Conservation (phyloP, 2,113 vertebrate genomes). For the Mobula hypostoma region DNA sequence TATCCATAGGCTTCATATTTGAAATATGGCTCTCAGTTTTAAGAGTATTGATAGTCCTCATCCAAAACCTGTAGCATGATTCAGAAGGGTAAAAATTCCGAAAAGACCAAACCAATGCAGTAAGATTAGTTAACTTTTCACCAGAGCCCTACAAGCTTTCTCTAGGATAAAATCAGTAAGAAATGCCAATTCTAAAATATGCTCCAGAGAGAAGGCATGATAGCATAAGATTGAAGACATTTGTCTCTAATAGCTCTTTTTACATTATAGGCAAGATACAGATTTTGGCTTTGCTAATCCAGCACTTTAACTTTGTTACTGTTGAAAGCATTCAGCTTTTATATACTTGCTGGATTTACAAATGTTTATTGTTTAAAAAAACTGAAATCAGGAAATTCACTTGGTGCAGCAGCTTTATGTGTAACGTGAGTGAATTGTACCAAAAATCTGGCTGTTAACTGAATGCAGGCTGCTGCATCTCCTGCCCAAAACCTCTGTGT, state of each 20-base stretch:
- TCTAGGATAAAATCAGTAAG: background rate
- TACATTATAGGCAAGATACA: background rate
- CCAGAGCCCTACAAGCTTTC: background rate
- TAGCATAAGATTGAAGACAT: background rate
- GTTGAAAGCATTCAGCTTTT: background rate
- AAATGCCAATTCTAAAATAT: background rate
- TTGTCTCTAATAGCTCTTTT: background rate
- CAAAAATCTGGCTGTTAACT: too few relatives aligned
- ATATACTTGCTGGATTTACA: background rate
- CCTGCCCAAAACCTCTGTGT: too few relatives aligned
- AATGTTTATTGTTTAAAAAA: too few relatives aligned
- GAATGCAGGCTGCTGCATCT: too few relatives aligned
- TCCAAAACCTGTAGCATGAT: background rate
- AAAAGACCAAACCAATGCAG: background rate
- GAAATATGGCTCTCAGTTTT: background rate
- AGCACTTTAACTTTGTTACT: background rate
- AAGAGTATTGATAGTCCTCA: background rate
- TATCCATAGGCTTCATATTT: background rate
- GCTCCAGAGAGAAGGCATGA: background rate
- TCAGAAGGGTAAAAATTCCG: background rate
- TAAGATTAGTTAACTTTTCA: constrained; percentile 19
- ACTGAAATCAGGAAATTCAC: too few relatives aligned
- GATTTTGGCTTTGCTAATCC: background rate
- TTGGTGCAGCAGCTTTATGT: too few relatives aligned
- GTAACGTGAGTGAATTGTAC: too few relatives aligned